Conservation (phyloP, 2,888 invertebrate species). For the Hylaea fasciaria region DNA sequence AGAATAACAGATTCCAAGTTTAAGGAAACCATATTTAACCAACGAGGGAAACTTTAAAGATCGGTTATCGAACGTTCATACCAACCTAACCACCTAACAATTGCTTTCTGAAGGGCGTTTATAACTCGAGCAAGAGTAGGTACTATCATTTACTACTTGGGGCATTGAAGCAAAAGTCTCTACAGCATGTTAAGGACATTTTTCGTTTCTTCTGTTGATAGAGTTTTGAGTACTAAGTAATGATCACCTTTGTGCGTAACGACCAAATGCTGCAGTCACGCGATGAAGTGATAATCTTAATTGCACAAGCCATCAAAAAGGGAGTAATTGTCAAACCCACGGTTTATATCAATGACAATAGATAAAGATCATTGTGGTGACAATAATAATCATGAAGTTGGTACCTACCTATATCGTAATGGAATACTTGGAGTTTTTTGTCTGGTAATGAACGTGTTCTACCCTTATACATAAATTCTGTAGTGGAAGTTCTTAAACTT, state of each 20-base stretch:
- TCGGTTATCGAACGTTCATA: conserved; percentile 31
- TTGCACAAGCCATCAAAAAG: neutral
- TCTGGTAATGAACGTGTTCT: too few species aligned
- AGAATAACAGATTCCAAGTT: neutral
- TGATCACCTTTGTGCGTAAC: conserved; percentile 3
- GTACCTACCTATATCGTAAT: too few species aligned
- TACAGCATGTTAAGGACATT: neutral
- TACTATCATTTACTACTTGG: conserved; percentile 20
- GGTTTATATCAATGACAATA: neutral
- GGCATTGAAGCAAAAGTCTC: conserved; percentile 15
- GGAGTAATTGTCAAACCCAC: neutral
- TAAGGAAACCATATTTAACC: neutral
- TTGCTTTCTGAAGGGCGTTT: conserved; percentile 18
- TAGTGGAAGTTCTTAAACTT: too few species aligned
- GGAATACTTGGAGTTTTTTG: too few species aligned
- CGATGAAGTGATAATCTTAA: conserved; percentile 22
- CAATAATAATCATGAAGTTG: too few species aligned
- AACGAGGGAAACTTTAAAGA: conserved; percentile 33
- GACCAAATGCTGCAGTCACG: conserved; percentile 14
- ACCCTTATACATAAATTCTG: too few species aligned
- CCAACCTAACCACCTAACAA: conserved; percentile 7
- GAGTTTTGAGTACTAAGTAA: conserved; percentile 5
- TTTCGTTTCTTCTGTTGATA: conserved; percentile 6
- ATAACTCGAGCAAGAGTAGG: conserved; percentile 16
- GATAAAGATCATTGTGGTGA: too few species aligned